Base-by-base conservation (phyloP, 2,797 vertebrate species). In the Pipistrellus nathusii region DNA sequence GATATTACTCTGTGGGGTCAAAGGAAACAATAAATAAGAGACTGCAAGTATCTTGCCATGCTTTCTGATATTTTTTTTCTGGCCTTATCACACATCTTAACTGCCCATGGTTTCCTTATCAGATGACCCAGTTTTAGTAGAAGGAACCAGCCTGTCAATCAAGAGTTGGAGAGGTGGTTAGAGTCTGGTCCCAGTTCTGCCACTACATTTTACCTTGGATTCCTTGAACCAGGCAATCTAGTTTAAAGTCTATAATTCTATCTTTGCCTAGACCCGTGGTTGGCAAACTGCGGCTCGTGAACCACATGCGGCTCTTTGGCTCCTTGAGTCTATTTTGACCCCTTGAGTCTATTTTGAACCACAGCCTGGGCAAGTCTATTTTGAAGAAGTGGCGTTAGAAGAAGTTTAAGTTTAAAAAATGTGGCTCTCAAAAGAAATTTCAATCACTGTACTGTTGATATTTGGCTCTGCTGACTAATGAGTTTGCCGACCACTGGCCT, bases 1-100 rank as follows among this genome's bases (percentile, higher is more conserved):
- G 41, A 62, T 73, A 88, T 53, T 87, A 68, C 44, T 66, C 72
- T 81, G 35, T 82, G 38, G 27, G 18, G 10, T 84, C 51, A 76
- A 80, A 88, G 73, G 66, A 86, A 86, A 64, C n/a, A 94, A 20
- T 82, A 86, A 78, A 82, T 94, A 89, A 88, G 23, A 94, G 59
- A 82, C 32, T 84, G 7, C 35, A 78, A 72, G n/a, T 64, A 75
- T 14, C 38, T 17, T 5, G 20, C 57, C 41, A 84, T 35, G 38
- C 27, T 92, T 92, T 81, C 38, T 72, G 27, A 75, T 27, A 59
- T 51, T 85, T 88, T 88, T 57, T 76, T 81, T 83, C 75, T 89
- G 69, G 69, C 30, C 27, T 93, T 66, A 89, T 85, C 9, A 82
- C 84, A 80, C 10, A 73, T 57, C 86, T 38, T 69, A 92, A 85